Conservation (phyloP, 2,797 vertebrate genomes). For the Carapus acus region DNA sequence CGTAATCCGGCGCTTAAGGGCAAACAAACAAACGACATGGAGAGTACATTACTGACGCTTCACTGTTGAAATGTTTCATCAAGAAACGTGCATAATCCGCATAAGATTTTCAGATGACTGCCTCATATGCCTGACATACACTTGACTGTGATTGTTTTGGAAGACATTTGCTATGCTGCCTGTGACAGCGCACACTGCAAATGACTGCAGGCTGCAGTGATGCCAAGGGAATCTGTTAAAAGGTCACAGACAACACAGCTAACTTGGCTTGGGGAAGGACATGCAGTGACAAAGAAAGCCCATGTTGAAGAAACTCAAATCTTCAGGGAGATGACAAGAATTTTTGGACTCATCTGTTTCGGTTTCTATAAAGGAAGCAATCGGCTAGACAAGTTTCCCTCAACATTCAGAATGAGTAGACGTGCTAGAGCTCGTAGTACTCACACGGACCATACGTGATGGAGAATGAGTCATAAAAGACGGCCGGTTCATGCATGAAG, state of each 20-base stretch:
- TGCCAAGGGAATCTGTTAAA: slow-evolving; percentile 66
- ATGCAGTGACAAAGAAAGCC: slow-evolving; percentile 58
- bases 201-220: slow-evolving; percentile 65
- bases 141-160: slow-evolving; percentile 54
- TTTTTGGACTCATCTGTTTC: slow-evolving; percentile 35
- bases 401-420: background rate
- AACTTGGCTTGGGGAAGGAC: slow-evolving; percentile 60
- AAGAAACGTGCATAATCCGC: slow-evolving; percentile 35
- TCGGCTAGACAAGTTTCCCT: slow-evolving; percentile 8
- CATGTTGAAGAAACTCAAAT: slow-evolving; percentile 50
- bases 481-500: slow-evolving; percentile 38
- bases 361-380: slow-evolving; percentile 34
- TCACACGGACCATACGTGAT: slow-evolving; percentile 6
- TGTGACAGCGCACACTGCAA: slow-evolving; percentile 57
- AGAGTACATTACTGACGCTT: slow-evolving; percentile 37
- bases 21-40: slow-evolving; percentile 58
- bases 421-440: slow-evolving; percentile 10
- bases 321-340: slow-evolving; percentile 42
- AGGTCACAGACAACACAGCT: slow-evolving; percentile 69
- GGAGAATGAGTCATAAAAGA: slow-evolving; percentile 47
- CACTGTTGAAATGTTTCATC: slow-evolving; percentile 36
- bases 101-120: slow-evolving; percentile 32
- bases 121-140: slow-evolving; percentile 45
- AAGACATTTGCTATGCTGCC: slow-evolving; percentile 64
- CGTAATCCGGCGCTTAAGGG: slow-evolving; percentile 61